Percentiles rank a stretch among this genome's conserved stretches.
Evolutionary conservation across 2,888 invertebrate species (phyloP).

Genomic region (Hetaerina titia): DNA sequence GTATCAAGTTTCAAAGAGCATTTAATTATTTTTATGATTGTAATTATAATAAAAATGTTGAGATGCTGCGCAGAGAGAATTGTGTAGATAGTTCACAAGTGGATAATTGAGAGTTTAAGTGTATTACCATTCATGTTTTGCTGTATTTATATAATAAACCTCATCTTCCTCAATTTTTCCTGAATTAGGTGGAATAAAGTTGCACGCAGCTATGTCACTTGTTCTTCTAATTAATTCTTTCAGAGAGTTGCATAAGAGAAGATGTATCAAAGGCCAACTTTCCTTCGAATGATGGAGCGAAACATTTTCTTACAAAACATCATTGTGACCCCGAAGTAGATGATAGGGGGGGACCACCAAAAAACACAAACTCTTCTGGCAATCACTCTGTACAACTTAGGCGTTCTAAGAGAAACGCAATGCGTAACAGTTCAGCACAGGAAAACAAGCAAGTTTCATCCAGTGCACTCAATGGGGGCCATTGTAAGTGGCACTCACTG

Average conservation of each 20-base stretch:
- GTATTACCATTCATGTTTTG: no score
- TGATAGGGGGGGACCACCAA: neutral
- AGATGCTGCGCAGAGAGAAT: no score
- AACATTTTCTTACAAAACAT: neutral
- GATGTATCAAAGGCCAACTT: neutral
- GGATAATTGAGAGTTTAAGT: no score
- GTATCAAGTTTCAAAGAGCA: no score
- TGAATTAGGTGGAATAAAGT: neutral
- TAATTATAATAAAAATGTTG: no score
- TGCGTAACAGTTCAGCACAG: slow-evolving; percentile 36
- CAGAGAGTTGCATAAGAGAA: slow-evolving; percentile 16
- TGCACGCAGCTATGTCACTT: neutral
- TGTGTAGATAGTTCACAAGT: no score
- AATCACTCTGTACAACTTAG: slow-evolving; percentile 34
- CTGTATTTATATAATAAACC: no score
- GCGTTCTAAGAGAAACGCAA: slow-evolving; percentile 57
- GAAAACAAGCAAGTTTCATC: slow-evolving; percentile 53
- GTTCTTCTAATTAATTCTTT: slow-evolving; percentile 1
- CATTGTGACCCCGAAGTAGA: neutral
- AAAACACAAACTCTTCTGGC: neutral
- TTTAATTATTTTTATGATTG: no score
- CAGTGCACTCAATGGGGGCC: slow-evolving; percentile 9
- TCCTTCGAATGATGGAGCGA: neutral
- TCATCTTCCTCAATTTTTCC: neutral
- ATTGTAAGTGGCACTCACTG: slow-evolving; percentile 37